These are phyloP conservation scores for Drosophila ustulata DNA, from an alignment of 2,888 invertebrate genomes.

Conservation along the genomic window DNA sequence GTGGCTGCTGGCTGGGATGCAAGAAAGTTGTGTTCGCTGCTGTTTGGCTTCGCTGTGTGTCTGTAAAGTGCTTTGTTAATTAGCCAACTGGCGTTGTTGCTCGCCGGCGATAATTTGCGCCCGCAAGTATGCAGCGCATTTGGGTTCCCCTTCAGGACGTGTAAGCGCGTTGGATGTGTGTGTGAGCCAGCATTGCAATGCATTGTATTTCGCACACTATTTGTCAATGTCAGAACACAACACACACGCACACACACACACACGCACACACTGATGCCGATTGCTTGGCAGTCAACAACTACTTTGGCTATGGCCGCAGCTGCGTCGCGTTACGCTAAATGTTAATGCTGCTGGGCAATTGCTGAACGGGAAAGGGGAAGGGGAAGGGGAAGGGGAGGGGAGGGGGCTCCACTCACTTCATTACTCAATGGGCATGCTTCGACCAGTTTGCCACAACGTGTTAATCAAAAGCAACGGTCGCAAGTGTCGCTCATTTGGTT, in stretches of 20 bases:
- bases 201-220: conserved; percentile 75
- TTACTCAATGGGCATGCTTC: conserved; percentile 30
- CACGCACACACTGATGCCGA: conserved; percentile 17
- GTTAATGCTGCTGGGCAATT: conserved; percentile 33
- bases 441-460: conserved; percentile 48
- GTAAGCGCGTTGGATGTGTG: conserved; percentile 7
- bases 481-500: conserved; percentile 71
- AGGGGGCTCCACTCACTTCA: conserved; percentile 2
- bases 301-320: conserved; percentile 48
- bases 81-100: conserved; percentile 72
- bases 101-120: conserved; percentile 73
- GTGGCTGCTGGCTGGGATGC: neutral
- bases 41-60: conserved; percentile 27
- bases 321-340: conserved; percentile 53
- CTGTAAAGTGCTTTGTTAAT: conserved; percentile 79
- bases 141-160: conserved; percentile 29
- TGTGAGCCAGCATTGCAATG: conserved; percentile 62
- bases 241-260: conserved; percentile 2
- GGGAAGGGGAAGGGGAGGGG: too few relatives aligned
- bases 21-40: conserved; percentile 15
- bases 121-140: conserved; percentile 77
- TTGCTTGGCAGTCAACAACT: conserved; percentile 46
- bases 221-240: conserved; percentile 69
- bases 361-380: neutral
- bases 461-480: conserved; percentile 68